Conservation (phyloP, 2,797 vertebrate genomes). For the Sebastes glaucus region DNA sequence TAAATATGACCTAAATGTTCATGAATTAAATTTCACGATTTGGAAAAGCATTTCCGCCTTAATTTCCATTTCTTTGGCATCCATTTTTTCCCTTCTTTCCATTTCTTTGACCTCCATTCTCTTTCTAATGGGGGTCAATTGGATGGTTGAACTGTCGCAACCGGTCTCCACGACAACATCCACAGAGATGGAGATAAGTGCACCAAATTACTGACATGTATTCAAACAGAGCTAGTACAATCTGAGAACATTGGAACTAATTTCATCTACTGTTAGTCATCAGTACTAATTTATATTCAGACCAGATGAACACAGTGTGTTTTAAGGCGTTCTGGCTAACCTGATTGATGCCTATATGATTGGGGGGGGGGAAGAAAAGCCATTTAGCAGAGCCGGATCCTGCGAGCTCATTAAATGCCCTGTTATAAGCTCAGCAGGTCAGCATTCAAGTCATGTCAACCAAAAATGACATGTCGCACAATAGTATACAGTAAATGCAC, state of each 20-base stretch:
- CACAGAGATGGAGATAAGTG: neutral
- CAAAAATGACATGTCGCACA: slow-evolving; percentile 19
- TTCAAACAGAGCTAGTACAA: neutral
- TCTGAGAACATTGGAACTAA: slow-evolving; percentile 45
- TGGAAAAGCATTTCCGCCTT: neutral
- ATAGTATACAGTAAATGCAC: slow-evolving; percentile 11
- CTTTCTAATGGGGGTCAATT: slow-evolving; percentile 7
- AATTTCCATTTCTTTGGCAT: slow-evolving; percentile 7
- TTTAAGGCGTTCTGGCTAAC: slow-evolving; percentile 11
- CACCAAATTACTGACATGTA: slow-evolving; percentile 18
- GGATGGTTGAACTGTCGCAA: neutral
- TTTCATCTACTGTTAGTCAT: slow-evolving; percentile 10
- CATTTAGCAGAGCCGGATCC: slow-evolving; percentile 5
- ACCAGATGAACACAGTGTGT: slow-evolving; percentile 11
- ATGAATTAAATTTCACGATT: neutral
- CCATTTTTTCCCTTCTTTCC: neutral
- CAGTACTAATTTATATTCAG: slow-evolving; percentile 12
- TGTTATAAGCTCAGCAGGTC: slow-evolving; percentile 13
- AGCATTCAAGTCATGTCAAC: neutral
- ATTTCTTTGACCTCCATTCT: slow-evolving; percentile 12
- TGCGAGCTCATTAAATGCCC: slow-evolving; percentile 4
- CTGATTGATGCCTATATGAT: slow-evolving; percentile 15
- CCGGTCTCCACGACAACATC: slow-evolving; percentile 39
- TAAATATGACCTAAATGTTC: neutral
- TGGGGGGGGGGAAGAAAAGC: neutral